Percentiles rank a stretch among this genome's conserved stretches.
Evolutionary conservation across 2,797 vertebrate genomes (phyloP).

Genomic region (Heteromormyrus szaboi): DNA sequence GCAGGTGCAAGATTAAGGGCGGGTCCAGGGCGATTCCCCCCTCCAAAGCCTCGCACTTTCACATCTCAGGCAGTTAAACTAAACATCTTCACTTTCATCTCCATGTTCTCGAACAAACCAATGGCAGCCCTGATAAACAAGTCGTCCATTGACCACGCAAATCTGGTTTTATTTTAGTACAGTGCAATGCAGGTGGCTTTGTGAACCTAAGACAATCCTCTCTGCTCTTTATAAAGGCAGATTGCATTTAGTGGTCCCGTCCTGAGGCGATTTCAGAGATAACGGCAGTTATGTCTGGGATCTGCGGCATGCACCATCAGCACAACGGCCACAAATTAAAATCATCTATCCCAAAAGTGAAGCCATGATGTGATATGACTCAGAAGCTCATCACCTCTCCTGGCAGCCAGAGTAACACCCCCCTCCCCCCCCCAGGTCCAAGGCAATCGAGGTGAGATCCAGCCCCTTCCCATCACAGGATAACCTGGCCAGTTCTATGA

Average conservation of each 20-base stretch:
- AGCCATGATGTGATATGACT: not conserved
- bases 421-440: not conserved
- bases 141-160: not conserved
- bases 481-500: not conserved
- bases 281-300: constrained; percentile 10
- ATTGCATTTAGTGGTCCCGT: not conserved
- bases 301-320: not conserved
- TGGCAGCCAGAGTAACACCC: not conserved
- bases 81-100: not conserved
- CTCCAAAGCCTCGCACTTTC: not conserved
- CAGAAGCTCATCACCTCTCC: not conserved
- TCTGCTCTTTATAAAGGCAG: not conserved
- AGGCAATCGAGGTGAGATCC: not conserved
- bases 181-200: not conserved
- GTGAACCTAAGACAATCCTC: not conserved
- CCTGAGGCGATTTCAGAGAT: not conserved
- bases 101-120: not conserved
- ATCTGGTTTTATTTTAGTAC: not conserved
- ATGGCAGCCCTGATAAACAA: not conserved
- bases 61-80: not conserved
- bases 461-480: not conserved
- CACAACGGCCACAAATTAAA: constrained; percentile 12
- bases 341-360: not conserved
- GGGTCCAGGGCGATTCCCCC: not conserved
- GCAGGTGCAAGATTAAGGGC: not conserved